phyloP scores from a whole-genome alignment of 2,888 invertebrate species.

The Daptonema setosum region DNA sequence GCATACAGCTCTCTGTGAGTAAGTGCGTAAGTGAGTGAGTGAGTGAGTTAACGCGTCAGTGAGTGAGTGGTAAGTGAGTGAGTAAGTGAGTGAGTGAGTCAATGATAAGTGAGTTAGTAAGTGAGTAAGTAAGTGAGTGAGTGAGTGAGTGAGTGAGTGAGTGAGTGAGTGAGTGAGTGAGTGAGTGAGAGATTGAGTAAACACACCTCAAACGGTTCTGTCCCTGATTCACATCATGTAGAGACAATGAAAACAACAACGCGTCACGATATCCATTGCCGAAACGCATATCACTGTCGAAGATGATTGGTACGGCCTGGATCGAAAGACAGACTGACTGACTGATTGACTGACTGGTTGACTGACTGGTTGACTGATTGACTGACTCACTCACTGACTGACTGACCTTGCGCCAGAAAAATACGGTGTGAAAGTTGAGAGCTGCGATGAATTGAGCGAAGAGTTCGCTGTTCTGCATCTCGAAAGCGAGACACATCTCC shows the following conservation, averaged over 20 bases:
- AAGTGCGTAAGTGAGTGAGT: no score
- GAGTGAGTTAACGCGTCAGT: no score
- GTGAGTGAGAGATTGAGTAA: background rate
- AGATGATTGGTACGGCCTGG: constrained; percentile 16
- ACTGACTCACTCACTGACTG: no score
- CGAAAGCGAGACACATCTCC: constrained; percentile 15
- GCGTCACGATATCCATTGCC: constrained; percentile 18
- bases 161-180: no score
- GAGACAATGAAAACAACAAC: constrained; percentile 16
- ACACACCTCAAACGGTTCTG: constrained; percentile 15
- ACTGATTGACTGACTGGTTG: no score
- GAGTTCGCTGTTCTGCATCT: constrained; percentile 6
- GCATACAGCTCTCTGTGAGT: constrained; percentile 19
- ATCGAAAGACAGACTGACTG: no score
- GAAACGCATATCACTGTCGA: constrained; percentile 17
- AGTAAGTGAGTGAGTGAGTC: no score
- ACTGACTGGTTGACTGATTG: no score
- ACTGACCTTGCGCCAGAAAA: constrained; percentile 12
- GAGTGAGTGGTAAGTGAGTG: no score
- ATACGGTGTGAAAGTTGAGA: constrained; percentile 17
- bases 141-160: no score
- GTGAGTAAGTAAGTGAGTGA: no score
- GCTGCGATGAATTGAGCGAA: constrained; percentile 14
- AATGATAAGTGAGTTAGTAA: no score
- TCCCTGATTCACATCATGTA: constrained; percentile 20